phyloP scores from a whole-genome alignment of 2,888 invertebrate genomes.

The Antheraea assamensis region DNA sequence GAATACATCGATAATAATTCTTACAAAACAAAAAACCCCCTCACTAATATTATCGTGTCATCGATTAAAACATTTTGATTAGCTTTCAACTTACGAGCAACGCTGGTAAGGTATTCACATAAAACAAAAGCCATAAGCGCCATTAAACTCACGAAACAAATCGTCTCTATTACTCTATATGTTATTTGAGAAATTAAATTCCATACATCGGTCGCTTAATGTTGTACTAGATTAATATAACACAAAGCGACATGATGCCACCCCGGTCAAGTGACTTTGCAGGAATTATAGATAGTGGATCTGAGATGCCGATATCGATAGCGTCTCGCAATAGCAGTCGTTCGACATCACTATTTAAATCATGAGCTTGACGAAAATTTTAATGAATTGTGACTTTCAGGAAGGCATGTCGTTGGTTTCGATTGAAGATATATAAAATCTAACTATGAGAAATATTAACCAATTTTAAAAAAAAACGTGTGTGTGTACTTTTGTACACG shows the following conservation, averaged over 20 bases:
- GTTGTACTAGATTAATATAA: constrained; percentile 73
- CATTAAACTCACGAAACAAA: constrained; percentile 60
- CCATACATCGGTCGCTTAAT: constrained; percentile 78
- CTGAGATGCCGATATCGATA: constrained; percentile 75
- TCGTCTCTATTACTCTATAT: constrained; percentile 57
- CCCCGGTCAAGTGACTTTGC: constrained; percentile 80
- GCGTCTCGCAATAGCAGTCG: constrained; percentile 69
- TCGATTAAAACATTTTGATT: constrained; percentile 82
- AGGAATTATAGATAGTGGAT: constrained; percentile 76
- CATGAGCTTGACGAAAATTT: constrained; percentile 75
- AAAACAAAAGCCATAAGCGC: constrained; percentile 68
- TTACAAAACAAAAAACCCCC: constrained; percentile 34
- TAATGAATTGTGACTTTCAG: constrained; percentile 81
- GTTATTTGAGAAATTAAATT: constrained; percentile 75
- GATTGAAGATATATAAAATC: constrained; percentile 21
- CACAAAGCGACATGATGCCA: constrained; percentile 78
- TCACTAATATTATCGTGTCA: constrained; percentile 76
- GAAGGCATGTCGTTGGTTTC: constrained; percentile 70
- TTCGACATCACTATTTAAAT: constrained; percentile 79
- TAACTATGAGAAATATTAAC: background rate
- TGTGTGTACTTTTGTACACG: no score
- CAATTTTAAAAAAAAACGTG: background rate
- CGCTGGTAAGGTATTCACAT: constrained; percentile 70
- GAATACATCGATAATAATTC: constrained; percentile 30
- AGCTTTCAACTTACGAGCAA: constrained; percentile 80